Percentiles rank a stretch among this genome's conserved stretches.
These are phyloP conservation scores for Perdita meconis DNA, from an alignment of 2,888 invertebrate genomes.

Conservation along the genomic window DNA sequence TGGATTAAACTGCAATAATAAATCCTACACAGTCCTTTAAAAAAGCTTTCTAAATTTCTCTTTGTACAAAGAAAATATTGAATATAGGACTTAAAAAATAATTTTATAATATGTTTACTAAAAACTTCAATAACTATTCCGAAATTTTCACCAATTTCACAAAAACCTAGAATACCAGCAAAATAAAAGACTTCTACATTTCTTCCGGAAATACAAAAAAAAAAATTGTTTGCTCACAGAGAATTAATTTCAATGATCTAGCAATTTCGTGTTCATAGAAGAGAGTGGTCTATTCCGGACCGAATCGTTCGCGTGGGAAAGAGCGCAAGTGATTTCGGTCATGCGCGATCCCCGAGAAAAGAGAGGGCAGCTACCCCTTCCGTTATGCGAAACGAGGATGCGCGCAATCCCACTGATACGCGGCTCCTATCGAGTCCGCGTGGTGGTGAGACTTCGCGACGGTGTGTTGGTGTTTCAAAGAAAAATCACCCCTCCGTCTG, in stretches of 20 bases:
- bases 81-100: no score
- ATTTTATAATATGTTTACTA: no score
- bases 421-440: slow-evolving; percentile 66
- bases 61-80: no score
- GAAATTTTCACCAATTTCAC: no score
- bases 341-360: slow-evolving; percentile 78
- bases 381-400: slow-evolving; percentile 61
- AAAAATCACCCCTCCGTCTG: slow-evolving; percentile 79
- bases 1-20: no score
- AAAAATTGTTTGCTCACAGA: no score
- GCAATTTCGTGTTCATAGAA: slow-evolving; percentile 62
- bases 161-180: no score
- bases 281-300: slow-evolving; percentile 25
- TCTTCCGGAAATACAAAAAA: no score
- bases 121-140: no score
- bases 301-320: slow-evolving; percentile 55
- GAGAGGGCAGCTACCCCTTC: slow-evolving; percentile 63
- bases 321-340: slow-evolving; percentile 69
- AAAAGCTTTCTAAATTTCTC: no score
- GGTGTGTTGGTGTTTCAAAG: slow-evolving; percentile 79
- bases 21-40: no score
- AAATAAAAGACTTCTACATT: no score
- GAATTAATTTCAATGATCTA: slow-evolving; percentile 58
- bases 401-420: slow-evolving; percentile 66
- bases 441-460: slow-evolving; percentile 73